Conservation (phyloP, 1,140 invertebrate genomes). For the Trachymyrmex cornetzi region DNA sequence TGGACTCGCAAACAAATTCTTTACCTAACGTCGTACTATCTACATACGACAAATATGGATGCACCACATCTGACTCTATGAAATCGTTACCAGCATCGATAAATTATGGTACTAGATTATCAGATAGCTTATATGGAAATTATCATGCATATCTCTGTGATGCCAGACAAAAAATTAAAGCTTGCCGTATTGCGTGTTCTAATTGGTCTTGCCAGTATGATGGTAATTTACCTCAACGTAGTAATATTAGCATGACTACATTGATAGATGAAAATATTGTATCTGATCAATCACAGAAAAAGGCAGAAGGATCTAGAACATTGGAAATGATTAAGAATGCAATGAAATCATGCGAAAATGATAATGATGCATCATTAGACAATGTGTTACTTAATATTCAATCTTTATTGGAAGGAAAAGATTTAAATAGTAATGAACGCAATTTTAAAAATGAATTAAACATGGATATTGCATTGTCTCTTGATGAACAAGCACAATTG, state of each 20-base stretch:
- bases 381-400: constrained; percentile 81
- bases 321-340: constrained; percentile 51
- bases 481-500: constrained; percentile 80
- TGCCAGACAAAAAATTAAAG: constrained; percentile 91
- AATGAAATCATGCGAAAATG: constrained; percentile 17
- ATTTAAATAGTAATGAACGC: constrained; percentile 45
- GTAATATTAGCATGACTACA: constrained; percentile 71
- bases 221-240: constrained; percentile 84
- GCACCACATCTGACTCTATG: constrained; percentile 59
- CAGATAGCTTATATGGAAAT: constrained; percentile 91
- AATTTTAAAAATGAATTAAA: constrained; percentile 32
- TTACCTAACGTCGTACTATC: constrained; percentile 83
- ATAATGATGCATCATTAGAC: constrained; percentile 73
- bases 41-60: constrained; percentile 74
- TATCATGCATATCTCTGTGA: constrained; percentile 94
- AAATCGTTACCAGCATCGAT: constrained; percentile 81
- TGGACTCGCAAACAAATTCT: constrained; percentile 72
- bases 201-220: constrained; percentile 93
- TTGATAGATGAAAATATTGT: constrained; percentile 62
- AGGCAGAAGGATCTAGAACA: constrained; percentile 28
- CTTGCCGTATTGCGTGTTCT: constrained; percentile 91
- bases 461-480: constrained; percentile 59
- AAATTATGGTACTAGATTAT: constrained; percentile 86
- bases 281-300: constrained; percentile 53
- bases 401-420: constrained; percentile 69